Base-by-base conservation (phyloP, 2,888 invertebrate species). In the Cerastis rubricosa region DNA sequence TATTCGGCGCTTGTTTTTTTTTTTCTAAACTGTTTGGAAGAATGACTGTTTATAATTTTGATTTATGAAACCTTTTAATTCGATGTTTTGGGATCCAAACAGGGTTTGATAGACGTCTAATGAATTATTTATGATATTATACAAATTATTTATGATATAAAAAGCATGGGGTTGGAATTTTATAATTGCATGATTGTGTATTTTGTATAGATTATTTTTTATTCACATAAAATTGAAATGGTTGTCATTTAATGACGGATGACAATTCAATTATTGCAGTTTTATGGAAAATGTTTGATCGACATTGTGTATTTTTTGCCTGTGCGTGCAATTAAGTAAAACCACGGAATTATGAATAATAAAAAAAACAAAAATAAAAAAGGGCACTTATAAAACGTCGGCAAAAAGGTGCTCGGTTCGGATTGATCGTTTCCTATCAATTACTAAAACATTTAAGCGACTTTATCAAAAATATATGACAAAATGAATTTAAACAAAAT, bases 21-120 rank as follows among this genome's bases (percentile, higher is more conserved):
- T 84, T 77, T 85, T 65, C 68, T 81, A 71, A 72, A 87, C 87
- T 86, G 85, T 89, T 87, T 83, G 76, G 87, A 82, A 83, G 85
- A 85, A 82, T 86, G 81, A 77, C 65, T 67, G 19, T 70, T 70
- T 81, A 69, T 77, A 65, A 64, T 67, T 25, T 63, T 61, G 43
- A 51, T 70, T 64, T 51, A 22, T 67, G 59, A 19, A 61, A 77
- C 47, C 47, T 71, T 87, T 75, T 67, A 65, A 64, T 76, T 78
- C 74, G 47, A 71, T 76, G 47, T 79, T 79, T 74, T 69, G 25
- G 29, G 29, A 71, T 76, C 25, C 64, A 25, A 75, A 66, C 57
- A 74, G 68, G 54, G 47, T n/a, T 76, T 64, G 63, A 81, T 64
- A 14, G 57, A 72, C 61, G 54, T 68, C 47, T 75, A 64, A 74